Base-by-base conservation (phyloP, 2,888 invertebrate species). In the Limenitis camilla region DNA sequence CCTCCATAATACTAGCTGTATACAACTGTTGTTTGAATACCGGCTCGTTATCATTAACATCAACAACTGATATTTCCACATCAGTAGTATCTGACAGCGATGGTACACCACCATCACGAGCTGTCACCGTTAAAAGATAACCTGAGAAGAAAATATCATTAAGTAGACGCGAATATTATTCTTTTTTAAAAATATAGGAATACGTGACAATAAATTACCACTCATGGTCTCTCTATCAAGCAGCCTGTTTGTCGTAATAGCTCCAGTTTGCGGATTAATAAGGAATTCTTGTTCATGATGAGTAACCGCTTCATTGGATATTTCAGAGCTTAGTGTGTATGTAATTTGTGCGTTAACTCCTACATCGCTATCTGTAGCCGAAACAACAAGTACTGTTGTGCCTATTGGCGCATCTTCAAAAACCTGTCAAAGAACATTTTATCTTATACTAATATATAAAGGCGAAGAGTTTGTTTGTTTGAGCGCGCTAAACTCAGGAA, bases 41-140 rank as follows among this genome's bases (percentile, higher is more conserved):
- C 0, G 98, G 98, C 5, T 94, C 91, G 72, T 98, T 97, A 72
- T 99, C 99, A 72, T 99, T 99, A 0, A 98, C 96, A 74, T 99
- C 99, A 0, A 94, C 94, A 0, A 99, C 93, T 0, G 95, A 93
- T 62, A 99, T 96, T 76, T 98, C 97, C 0, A 99, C 94, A 68
- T 97, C 97, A 0, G 98, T 98, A 0, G 96, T 97, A 70, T 98
- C 98, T 1, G 95, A 94, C 10, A 97, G 82, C 0, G 96, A 92
- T 0, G 98, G 98, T 36, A 91, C 91, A 1, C 99, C 99, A 1
- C 97, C 96, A 76, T 99, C 99, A 58, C 92, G 91, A 0, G 98
- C 99, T 0, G 95, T 96, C 2, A 99, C 96, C 0, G 96, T 96
- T 35, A 99, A 78, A 6, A 97, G 86, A 74, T 97, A 98, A 0